Evolutionary conservation across 2,888 invertebrate species (phyloP).

Genomic region (Clostera curtula): DNA sequence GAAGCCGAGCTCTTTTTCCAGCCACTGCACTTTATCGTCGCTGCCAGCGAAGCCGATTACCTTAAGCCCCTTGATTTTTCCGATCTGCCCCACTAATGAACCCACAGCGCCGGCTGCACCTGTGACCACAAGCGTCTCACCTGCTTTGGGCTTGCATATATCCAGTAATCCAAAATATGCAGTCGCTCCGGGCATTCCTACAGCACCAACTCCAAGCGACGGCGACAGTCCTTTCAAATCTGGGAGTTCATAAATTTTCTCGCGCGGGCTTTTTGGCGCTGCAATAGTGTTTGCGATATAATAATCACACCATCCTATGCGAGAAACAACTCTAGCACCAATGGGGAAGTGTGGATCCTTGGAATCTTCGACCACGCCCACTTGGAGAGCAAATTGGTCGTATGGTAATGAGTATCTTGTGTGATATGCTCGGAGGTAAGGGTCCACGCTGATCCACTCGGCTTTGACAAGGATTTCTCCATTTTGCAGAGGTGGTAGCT

Average conservation of each 20-base stretch:
- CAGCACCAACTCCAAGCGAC: constrained; percentile 76
- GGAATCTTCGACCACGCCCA: constrained; percentile 72
- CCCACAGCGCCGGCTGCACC: constrained; percentile 86
- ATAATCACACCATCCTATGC: constrained; percentile 42
- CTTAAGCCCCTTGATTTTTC: too few species aligned
- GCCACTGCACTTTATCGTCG: constrained; percentile 81
- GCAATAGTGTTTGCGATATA: constrained; percentile 20
- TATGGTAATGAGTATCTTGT: constrained; percentile 23
- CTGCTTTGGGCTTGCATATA: constrained; percentile 78
- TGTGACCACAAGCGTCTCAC: constrained; percentile 81
- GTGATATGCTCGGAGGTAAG: constrained; percentile 29
- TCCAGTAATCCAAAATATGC: constrained; percentile 83
- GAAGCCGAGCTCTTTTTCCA: constrained; percentile 78
- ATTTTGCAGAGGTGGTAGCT: constrained; percentile 43
- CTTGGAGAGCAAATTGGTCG: constrained; percentile 36
- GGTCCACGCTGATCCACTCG: constrained; percentile 41
- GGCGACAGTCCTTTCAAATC: constrained; percentile 67
- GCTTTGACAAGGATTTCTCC: constrained; percentile 42
- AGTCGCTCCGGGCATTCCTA: constrained; percentile 82
- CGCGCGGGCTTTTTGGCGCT: constrained; percentile 8
- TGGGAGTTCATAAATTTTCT: constrained; percentile 54
- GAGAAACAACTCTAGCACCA: constrained; percentile 73
- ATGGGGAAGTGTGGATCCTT: constrained; percentile 75
- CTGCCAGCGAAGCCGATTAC: constrained; percentile 83
- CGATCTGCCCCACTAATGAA: constrained; percentile 83